Evolutionary conservation across 2,113 vertebrate genomes (phyloP).

Genomic region (Vidua macroura): DNA sequence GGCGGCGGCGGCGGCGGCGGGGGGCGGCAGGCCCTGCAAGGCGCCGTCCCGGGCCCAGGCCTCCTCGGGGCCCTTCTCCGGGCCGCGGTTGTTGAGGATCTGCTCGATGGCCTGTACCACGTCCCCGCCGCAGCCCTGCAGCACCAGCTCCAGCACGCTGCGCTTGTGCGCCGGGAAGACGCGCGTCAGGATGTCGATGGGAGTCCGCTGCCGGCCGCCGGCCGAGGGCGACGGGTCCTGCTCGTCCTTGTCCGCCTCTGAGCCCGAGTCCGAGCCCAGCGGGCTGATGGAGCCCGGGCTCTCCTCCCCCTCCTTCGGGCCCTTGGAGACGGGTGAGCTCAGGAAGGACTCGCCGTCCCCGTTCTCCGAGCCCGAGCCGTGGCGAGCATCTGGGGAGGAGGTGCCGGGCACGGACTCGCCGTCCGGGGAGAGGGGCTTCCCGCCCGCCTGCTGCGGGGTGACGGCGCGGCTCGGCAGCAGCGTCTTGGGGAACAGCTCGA

Average conservation of each 20-base stretch:
- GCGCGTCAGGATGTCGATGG: slow-evolving; percentile 94
- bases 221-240: slow-evolving; percentile 82
- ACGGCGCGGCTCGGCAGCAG: slow-evolving; percentile 80
- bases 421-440: slow-evolving; percentile 85
- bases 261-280: slow-evolving; percentile 92
- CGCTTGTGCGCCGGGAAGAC: slow-evolving; percentile 97
- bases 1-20: slow-evolving; percentile 74
- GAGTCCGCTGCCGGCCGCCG: slow-evolving; percentile 86
- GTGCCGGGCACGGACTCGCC: slow-evolving; percentile 88
- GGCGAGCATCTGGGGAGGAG: slow-evolving; percentile 89
- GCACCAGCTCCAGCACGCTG: slow-evolving; percentile 93
- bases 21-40: slow-evolving; percentile 75
- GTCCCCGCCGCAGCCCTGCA: slow-evolving; percentile 96
- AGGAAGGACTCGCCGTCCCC: slow-evolving; percentile 90
- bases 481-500: slow-evolving; percentile 90
- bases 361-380: slow-evolving; percentile 92
- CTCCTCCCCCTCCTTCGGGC: slow-evolving; percentile 75
- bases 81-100: slow-evolving; percentile 90
- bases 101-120: slow-evolving; percentile 99
- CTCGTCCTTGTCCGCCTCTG: slow-evolving; percentile 93
- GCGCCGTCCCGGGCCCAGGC: slow-evolving; percentile 83
- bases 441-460: slow-evolving; percentile 79
- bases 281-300: slow-evolving; percentile 90
- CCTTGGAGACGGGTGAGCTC: slow-evolving; percentile 86
- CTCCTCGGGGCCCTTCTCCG: slow-evolving; percentile 79